Base-by-base conservation (phyloP, 2,113 vertebrate species). In the Chamaea fasciata region DNA sequence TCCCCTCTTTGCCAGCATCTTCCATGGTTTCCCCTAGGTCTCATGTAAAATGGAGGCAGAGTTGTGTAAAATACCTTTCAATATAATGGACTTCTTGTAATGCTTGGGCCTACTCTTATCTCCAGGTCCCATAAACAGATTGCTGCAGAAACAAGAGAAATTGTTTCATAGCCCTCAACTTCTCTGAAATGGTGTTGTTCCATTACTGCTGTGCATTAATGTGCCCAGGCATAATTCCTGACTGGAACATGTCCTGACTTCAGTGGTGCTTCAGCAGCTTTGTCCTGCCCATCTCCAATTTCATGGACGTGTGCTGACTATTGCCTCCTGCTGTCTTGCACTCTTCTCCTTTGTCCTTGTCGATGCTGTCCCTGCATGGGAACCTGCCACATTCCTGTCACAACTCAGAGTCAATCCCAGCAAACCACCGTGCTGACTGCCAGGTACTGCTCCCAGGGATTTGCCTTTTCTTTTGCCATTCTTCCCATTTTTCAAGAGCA, bases 71-170 rank as follows among this genome's bases (percentile, higher is more conserved):
- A 37, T 17, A 35, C 2, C 46, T 94, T 20, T 80, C 21, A 27
- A 8, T 35, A 46, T 11, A 87, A 65, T 30, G 19, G 35, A 53
- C 8, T 49, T 63, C 39, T 92, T 0, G 0, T 41, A 22, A 11
- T 37, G 22, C 28, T 68, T 41, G 30, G 26, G 37, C 4, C 23
- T 0, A 1, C 60, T 56, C 28, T 73, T 42, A 33, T 46, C 18
- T 62, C 46, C 28, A 2, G 20, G 9, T 37, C 37, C 49, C 8
- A 7, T 39, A 23, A 16, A 21, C 16, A 41, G 21, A n/a, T 35
- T 53, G n/a, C n/a, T 3, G 2, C 41, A 85, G 46, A 75, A 89
- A 79, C 10, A 37, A 55, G 41, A 13, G 14, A 21, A 71, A 42
- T 41, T 2, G 0, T 44, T 49, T 39, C 28, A 14, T 1, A 63